A percentile compares a stretch with the other conserved stretches of the same genome.
These are phyloP conservation scores for Lamellibrachia columna DNA, from an alignment of 2,888 invertebrate species.

Conservation along the genomic window DNA sequence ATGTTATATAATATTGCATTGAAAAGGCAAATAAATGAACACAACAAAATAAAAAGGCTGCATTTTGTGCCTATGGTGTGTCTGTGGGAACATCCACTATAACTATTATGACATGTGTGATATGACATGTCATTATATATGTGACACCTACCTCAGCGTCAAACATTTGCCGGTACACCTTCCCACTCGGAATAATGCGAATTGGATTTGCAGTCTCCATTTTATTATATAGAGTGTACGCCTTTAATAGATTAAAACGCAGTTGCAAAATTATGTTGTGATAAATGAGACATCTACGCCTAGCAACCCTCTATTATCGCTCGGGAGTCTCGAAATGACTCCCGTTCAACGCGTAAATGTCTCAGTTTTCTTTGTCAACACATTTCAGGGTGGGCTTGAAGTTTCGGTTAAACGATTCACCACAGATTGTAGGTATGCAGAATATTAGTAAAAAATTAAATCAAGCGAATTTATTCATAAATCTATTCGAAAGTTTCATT, in stretches of 20 bases:
- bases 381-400: neutral
- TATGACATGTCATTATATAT: neutral
- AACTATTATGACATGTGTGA: neutral
- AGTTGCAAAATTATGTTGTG: no score
- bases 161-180: slow-evolving; percentile 65
- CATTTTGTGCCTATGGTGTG: no score
- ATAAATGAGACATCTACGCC: neutral
- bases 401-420: neutral
- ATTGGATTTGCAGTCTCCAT: slow-evolving; percentile 27
- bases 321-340: neutral
- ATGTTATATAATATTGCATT: neutral
- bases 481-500: slow-evolving; percentile 6
- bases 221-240: neutral
- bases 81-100: neutral
- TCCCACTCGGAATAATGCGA: slow-evolving; percentile 59
- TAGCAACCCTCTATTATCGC: neutral
- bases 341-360: slow-evolving; percentile 6
- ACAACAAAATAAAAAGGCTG: neutral
- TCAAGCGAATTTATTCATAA: neutral
- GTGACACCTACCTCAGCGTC: slow-evolving; percentile 61
- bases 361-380: neutral
- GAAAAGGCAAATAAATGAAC: neutral
- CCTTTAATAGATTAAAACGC: neutral
- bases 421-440: neutral
- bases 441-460: neutral